A percentile compares a stretch with the other conserved stretches of the same genome.
These are phyloP conservation scores for Dascyllus trimaculatus DNA, from an alignment of 2,113 vertebrate genomes.

Conservation along the genomic window DNA sequence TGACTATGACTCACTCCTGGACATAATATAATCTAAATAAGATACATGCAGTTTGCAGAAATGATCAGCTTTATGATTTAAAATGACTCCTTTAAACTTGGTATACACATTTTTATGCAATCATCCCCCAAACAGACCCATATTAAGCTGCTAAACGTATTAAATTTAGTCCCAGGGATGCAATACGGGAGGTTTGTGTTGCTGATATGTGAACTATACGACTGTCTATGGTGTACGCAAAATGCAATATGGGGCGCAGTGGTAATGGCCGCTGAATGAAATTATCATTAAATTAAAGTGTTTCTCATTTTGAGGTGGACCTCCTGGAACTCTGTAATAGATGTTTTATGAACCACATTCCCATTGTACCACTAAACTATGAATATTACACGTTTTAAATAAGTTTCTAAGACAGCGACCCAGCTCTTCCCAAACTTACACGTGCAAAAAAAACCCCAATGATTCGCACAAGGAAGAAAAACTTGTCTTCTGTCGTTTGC, in stretches of 20 bases:
- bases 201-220: slow-evolving; percentile 2
- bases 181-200: not conserved
- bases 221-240: not conserved
- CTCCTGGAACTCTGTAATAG: not conserved
- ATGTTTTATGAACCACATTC: not conserved
- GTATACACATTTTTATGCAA: too few species aligned
- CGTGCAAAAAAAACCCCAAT: not conserved
- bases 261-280: slow-evolving; percentile 20
- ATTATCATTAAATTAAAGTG: slow-evolving; percentile 21
- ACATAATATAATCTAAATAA: not conserved
- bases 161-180: slow-evolving; percentile 1
- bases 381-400: not conserved
- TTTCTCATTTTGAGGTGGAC: not conserved
- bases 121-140: too few species aligned
- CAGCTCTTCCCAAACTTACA: not conserved
- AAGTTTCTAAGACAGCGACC: not conserved
- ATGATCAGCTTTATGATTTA: not conserved
- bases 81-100: not conserved
- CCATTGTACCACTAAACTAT: not conserved
- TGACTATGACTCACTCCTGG: not conserved
- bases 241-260: not conserved
- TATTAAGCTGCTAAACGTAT: not conserved
- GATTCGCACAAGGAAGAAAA: not conserved
- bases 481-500: not conserved
- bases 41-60: not conserved